phyloP scores from a whole-genome alignment of 2,888 invertebrate genomes.

The Tipula helvola region DNA sequence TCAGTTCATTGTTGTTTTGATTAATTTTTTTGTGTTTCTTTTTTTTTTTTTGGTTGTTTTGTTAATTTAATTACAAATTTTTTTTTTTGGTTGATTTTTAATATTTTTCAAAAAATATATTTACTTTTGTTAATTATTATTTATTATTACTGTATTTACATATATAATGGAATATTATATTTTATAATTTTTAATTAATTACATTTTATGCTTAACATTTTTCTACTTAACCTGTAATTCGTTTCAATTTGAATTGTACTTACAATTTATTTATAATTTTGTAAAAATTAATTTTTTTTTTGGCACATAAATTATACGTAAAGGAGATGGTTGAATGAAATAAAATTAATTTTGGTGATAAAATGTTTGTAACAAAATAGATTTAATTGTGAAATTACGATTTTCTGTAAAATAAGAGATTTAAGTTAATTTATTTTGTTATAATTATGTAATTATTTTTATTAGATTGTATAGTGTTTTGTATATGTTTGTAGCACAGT shows the following conservation, averaged over 20 bases:
- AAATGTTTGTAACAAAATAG: neutral
- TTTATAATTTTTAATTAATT: neutral
- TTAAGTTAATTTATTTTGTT: neutral
- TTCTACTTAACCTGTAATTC: neutral
- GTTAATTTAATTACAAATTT: neutral
- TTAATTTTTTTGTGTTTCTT: neutral
- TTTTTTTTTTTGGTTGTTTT: neutral
- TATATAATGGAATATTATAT: neutral
- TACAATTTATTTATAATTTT: neutral
- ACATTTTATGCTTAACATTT: neutral
- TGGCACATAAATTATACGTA: neutral
- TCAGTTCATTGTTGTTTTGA: neutral
- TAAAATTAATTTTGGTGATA: neutral
- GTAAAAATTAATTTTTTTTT: neutral
- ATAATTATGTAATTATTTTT: neutral
- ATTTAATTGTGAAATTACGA: neutral
- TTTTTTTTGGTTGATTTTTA: neutral
- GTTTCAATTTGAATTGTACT: conserved; percentile 4
- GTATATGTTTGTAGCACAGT: neutral
- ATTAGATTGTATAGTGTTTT: neutral
- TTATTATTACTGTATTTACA: neutral
- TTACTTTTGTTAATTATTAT: neutral
- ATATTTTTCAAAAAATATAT: neutral
- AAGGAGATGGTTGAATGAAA: neutral
- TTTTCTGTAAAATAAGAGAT: neutral